A percentile compares a stretch with the other conserved stretches of the same genome.
Conservation (phyloP, 2,797 vertebrate species). For the Coregonus suidteri region DNA sequence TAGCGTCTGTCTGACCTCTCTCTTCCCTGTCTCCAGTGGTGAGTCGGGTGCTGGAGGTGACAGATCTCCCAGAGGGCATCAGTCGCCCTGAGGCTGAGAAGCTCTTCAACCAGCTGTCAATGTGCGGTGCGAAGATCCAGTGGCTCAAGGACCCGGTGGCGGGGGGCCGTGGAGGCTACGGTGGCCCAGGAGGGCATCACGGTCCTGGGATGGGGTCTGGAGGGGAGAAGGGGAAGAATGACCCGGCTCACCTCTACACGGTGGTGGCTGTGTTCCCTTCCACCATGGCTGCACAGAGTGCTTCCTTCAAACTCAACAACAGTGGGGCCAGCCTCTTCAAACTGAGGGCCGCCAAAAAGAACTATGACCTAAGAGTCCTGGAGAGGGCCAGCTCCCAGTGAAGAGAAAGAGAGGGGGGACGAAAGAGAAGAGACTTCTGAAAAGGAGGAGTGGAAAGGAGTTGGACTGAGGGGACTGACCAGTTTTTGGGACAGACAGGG, state of each 20-base stretch:
- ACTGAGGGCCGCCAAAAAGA: slow-evolving; percentile 94
- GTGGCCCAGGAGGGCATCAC: slow-evolving; percentile 56
- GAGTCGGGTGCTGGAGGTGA: slow-evolving; percentile 94
- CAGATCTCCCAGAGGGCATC: slow-evolving; percentile 96
- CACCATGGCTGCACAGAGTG: slow-evolving; percentile 94
- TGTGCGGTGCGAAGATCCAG: slow-evolving; percentile 98
- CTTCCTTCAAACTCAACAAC: slow-evolving; percentile 98
- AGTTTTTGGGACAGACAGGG: slow-evolving; percentile 63
- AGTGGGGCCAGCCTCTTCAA: slow-evolving; percentile 92
- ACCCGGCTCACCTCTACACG: slow-evolving; percentile 96
- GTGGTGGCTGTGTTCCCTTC: slow-evolving; percentile 98
- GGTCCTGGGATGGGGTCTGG: slow-evolving; percentile 62
- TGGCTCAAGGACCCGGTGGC: slow-evolving; percentile 95
- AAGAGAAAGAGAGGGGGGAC: slow-evolving; percentile 42
- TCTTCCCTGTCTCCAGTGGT: slow-evolving; percentile 77
- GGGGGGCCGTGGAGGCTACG: slow-evolving; percentile 77
- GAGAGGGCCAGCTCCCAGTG: slow-evolving; percentile 97
- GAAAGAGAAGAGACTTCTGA: slow-evolving; percentile 51
- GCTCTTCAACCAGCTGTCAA: slow-evolving; percentile 94
- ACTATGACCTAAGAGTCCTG: slow-evolving; percentile 95
- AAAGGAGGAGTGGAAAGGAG: slow-evolving; percentile 35
- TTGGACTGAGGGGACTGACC: neutral
- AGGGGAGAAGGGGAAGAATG: slow-evolving; percentile 66
- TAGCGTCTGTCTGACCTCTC: neutral
- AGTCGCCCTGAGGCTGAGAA: slow-evolving; percentile 94